Conservation (phyloP, 2,113 vertebrate genomes). For the Lethenteron reissneri region DNA sequence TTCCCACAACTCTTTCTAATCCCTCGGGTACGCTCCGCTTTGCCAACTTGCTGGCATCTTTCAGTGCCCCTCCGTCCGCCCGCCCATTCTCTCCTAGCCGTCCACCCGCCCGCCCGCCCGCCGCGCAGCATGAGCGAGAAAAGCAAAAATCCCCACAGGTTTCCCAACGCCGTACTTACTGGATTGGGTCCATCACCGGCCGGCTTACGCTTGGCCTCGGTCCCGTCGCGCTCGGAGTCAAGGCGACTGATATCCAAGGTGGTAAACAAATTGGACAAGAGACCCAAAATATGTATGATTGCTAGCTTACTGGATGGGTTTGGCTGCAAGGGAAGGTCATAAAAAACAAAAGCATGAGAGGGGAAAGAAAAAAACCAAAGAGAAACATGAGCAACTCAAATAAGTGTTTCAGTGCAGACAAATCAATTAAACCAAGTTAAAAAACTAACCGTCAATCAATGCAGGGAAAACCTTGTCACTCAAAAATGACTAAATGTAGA, state of each 20-base stretch:
- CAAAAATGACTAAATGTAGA: neutral
- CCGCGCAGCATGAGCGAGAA: no score
- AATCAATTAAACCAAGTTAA: slow-evolving; percentile 10
- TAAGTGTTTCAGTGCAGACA: slow-evolving; percentile 8
- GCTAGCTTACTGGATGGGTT: slow-evolving; percentile 94
- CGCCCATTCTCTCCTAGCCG: no score
- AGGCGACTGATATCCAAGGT: slow-evolving; percentile 90
- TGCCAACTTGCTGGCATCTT: no score
- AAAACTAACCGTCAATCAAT: slow-evolving; percentile 7
- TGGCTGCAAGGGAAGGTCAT: slow-evolving; percentile 34
- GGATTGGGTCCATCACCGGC: slow-evolving; percentile 78
- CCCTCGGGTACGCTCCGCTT: no score
- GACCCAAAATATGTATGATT: slow-evolving; percentile 90
- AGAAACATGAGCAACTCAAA: slow-evolving; percentile 10
- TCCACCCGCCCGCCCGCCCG: no score
- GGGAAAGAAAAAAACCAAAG: slow-evolving; percentile 9
- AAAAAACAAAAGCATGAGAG: slow-evolving; percentile 7
- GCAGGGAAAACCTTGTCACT: slow-evolving; percentile 2
- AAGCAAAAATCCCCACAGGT: no score
- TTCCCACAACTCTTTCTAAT: no score
- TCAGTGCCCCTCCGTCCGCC: no score
- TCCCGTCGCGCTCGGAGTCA: slow-evolving; percentile 61
- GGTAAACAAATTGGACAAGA: slow-evolving; percentile 91
- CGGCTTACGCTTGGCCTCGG: slow-evolving; percentile 50
- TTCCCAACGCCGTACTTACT: slow-evolving; percentile 27